Percentiles rank a stretch among this genome's conserved stretches.
Evolutionary conservation across 1,140 invertebrate genomes (phyloP).

Genomic region (Drosophila pseudoananassae): DNA sequence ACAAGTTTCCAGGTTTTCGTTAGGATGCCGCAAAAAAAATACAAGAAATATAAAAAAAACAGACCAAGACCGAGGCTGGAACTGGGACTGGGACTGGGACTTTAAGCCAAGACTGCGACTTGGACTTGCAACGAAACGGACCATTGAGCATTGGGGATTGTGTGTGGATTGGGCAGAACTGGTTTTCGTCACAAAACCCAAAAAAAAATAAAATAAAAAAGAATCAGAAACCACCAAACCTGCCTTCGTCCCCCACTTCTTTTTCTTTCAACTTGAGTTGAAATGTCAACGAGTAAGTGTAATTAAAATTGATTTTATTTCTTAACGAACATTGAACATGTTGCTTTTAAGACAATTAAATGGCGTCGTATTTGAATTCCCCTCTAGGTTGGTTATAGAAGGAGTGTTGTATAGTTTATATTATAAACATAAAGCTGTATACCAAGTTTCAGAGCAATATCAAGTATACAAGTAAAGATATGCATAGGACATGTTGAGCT

Average conservation of each 20-base stretch:
- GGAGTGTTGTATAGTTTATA: background rate
- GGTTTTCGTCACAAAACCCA: conserved; percentile 17
- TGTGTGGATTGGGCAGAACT: conserved; percentile 38
- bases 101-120: conserved; percentile 16
- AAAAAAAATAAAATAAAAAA: background rate
- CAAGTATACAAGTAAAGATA: no score
- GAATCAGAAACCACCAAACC: conserved; percentile 26
- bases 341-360: conserved; percentile 66
- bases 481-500: no score
- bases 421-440: no score
- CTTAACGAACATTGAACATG: conserved; percentile 46
- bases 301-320: conserved; percentile 78
- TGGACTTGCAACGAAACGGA: conserved; percentile 27
- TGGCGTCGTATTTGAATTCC: conserved; percentile 26
- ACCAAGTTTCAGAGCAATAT: no score
- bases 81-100: conserved; percentile 47
- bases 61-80: conserved; percentile 30
- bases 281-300: conserved; percentile 69
- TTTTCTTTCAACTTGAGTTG: conserved; percentile 5
- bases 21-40: conserved; percentile 43
- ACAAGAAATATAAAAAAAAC: conserved; percentile 15
- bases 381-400: conserved; percentile 61
- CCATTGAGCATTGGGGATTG: conserved; percentile 34
- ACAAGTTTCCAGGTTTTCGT: conserved; percentile 64
- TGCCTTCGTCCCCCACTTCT: background rate